Evolutionary conservation across 2,888 invertebrate genomes (phyloP).

Genomic region (Noctua pronuba): DNA sequence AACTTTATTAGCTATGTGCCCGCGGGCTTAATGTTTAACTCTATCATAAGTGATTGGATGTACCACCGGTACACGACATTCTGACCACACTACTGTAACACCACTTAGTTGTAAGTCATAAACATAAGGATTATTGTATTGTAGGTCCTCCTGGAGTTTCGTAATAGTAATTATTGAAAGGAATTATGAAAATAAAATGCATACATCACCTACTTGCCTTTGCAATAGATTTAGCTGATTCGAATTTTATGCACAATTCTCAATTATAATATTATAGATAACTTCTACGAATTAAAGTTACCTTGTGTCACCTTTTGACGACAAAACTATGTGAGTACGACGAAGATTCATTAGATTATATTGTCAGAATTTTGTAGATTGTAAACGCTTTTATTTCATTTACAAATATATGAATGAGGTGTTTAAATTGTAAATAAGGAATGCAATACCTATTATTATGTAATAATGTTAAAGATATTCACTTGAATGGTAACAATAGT

Average conservation of each 20-base stretch:
- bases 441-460: slow-evolving; percentile 68
- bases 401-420: slow-evolving; percentile 62
- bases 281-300: slow-evolving; percentile 84
- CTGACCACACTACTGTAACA: slow-evolving; percentile 84
- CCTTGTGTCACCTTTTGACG: slow-evolving; percentile 79
- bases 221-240: slow-evolving; percentile 85
- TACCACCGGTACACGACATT: slow-evolving; percentile 70
- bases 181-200: slow-evolving; percentile 76
- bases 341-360: slow-evolving; percentile 64
- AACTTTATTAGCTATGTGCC: slow-evolving; percentile 77
- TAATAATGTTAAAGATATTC: slow-evolving; percentile 70
- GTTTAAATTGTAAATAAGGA: slow-evolving; percentile 69
- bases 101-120: slow-evolving; percentile 82
- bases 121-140: slow-evolving; percentile 70
- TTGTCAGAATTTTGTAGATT: slow-evolving; percentile 64
- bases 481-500: slow-evolving; percentile 71
- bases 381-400: slow-evolving; percentile 63
- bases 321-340: slow-evolving; percentile 68
- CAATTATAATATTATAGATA: slow-evolving; percentile 74
- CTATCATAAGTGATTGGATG: slow-evolving; percentile 73
- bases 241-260: slow-evolving; percentile 84
- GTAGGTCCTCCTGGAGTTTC: slow-evolving; percentile 76
- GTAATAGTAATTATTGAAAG: slow-evolving; percentile 71
- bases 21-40: slow-evolving; percentile 72
- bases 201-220: slow-evolving; percentile 89